Percentiles rank a stretch among this genome's conserved stretches.
These are phyloP conservation scores for Poeciliopsis occidentalis DNA, from an alignment of 2,113 vertebrate genomes.

Conservation along the genomic window DNA sequence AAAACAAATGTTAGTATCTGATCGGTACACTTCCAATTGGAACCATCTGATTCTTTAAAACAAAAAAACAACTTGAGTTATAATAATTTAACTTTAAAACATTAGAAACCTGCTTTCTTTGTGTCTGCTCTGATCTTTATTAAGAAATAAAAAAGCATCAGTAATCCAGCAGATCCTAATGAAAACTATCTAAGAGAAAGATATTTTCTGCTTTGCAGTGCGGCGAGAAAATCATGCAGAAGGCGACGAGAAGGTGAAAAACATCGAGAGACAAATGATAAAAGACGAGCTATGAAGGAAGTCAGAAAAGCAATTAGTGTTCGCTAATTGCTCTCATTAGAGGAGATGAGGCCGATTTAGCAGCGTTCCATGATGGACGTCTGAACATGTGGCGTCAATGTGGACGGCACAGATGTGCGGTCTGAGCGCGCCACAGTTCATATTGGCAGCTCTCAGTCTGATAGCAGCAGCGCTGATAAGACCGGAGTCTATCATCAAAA, in stretches of 20 bases:
- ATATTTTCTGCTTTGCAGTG: conserved; percentile 6
- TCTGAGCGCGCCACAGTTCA: conserved; percentile 31
- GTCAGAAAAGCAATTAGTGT: conserved; percentile 68
- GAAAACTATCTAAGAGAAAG: conserved; percentile 29
- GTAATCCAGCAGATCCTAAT: conserved; percentile 20
- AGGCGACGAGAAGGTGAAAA: conserved; percentile 27
- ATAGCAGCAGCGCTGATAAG: conserved; percentile 60
- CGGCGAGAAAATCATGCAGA: conserved; percentile 1
- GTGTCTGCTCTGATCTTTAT: background rate
- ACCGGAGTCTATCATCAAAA: conserved; percentile 51
- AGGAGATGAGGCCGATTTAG: conserved; percentile 38
- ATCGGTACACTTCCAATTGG: too few relatives aligned
- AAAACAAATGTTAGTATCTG: too few relatives aligned
- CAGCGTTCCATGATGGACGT: conserved; percentile 29
- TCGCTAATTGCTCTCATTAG: conserved; percentile 73
- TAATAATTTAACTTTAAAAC: background rate
- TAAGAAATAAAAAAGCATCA: background rate
- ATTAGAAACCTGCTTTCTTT: background rate
- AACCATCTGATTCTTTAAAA: too few relatives aligned
- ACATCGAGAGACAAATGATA: background rate
- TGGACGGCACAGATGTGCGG: conserved; percentile 26
- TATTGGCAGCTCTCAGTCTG: conserved; percentile 44
- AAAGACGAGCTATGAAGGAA: conserved; percentile 30
- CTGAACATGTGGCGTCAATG: conserved; percentile 17
- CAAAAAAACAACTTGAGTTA: too few relatives aligned